phyloP scores from a whole-genome alignment of 2,797 vertebrate genomes.

The Balearica regulorum region DNA sequence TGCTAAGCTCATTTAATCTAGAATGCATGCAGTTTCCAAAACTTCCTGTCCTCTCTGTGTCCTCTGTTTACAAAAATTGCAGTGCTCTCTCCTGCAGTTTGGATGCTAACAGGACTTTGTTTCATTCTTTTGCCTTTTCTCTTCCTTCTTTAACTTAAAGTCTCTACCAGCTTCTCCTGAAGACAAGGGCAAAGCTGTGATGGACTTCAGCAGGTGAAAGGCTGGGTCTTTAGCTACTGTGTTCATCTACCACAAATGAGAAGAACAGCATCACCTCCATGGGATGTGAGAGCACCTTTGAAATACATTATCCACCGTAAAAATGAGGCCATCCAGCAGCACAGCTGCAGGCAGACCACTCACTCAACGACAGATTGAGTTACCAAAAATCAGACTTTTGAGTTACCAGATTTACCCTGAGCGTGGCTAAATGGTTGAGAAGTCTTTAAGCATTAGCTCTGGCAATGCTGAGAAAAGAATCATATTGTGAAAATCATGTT shows the following conservation, averaged over 20 bases:
- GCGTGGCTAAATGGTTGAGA: not conserved
- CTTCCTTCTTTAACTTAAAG: not conserved
- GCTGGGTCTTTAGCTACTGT: not conserved
- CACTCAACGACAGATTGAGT: not conserved
- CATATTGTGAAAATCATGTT: not conserved
- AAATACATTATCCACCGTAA: not conserved
- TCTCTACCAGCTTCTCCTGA: not conserved
- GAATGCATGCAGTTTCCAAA: not conserved
- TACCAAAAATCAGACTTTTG: not conserved
- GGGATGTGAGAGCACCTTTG: not conserved
- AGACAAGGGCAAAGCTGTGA: not conserved
- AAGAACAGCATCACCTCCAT: not conserved
- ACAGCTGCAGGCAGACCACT: constrained; percentile 27
- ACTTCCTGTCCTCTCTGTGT: not conserved
- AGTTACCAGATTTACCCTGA: not conserved
- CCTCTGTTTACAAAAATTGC: not conserved
- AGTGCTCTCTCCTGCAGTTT: not conserved
- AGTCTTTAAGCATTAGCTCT: not conserved
- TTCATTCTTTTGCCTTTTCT: not conserved
- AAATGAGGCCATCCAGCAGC: not conserved
- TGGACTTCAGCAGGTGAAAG: constrained; percentile 26
- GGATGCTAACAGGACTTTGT: not conserved
- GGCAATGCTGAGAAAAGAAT: not conserved
- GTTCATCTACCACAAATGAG: not conserved
- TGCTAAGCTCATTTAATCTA: not conserved